Evolutionary conservation across 1,140 invertebrate genomes (phyloP), one percentile per base, ranked within the genome.

Genomic region (Ctenoplectra terminalis): DNA sequence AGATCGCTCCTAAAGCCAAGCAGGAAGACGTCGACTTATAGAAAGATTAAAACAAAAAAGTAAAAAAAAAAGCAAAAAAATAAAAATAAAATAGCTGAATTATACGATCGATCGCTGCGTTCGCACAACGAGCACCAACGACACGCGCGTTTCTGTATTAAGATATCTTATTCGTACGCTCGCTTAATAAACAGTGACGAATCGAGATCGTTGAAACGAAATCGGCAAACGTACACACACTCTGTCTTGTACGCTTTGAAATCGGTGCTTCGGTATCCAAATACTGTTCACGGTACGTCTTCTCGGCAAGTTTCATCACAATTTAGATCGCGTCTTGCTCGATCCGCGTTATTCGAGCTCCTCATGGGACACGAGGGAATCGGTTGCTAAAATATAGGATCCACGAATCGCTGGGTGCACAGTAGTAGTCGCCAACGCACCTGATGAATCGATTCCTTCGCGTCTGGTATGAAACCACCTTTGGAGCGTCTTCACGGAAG

Each of bases 1-100:
- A 91, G 48, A 71, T 90, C 1, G 90, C 92, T 1, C 92, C 92
- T 1, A 93, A 88, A 61, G 90, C 91, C 0, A 92, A 92, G 64
- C 87, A 88, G 9, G 92, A 93, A 50, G 90, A 91, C 20, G 82
- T 83, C 52, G 90, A 92, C 7, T 74, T 92, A n/a, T 91, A 91
- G 75, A 80, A 61, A 34, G 2, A 2, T 17, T 1, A 23, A 23
- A 23, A n/a, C n/a, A n/a, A n/a, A n/a, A n/a, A n/a, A n/a, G n/a
- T n/a, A n/a, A n/a, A n/a, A 48, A 46, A 8, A 17, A 9, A 66
- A 66, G 40, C 31, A 48, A 31, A 17, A 26, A 29, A 20, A 48
- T 69, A 20, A 26, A 20, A 26, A 26, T 23, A 52, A 50, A 13
- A 34, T 31, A 52, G 31, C 34, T 52, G 1, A 70, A n/a, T 54